Evolutionary conservation across 1,140 invertebrate genomes (phyloP).

Genomic region (Hestina assimilis): DNA sequence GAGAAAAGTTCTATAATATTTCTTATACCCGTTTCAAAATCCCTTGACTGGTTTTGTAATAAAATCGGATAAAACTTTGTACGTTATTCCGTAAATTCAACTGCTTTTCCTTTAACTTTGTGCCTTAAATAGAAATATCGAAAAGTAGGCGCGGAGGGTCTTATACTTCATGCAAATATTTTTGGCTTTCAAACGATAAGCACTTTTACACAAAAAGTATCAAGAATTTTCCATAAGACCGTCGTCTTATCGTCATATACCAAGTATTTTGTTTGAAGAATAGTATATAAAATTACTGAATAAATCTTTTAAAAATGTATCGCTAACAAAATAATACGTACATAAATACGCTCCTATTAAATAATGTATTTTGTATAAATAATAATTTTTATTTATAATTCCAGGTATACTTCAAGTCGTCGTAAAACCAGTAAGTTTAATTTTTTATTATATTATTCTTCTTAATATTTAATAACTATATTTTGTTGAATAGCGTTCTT

Average conservation of each 20-base stretch:
- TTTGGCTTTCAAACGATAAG: neutral
- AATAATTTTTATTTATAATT: neutral
- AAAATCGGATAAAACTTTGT: too few relatives aligned
- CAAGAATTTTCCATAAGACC: neutral
- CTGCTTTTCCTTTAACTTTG: neutral
- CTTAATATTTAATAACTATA: neutral
- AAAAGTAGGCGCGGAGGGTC: neutral
- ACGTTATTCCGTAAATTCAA: too few relatives aligned
- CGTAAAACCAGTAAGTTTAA: conserved; percentile 7
- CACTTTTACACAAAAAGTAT: neutral
- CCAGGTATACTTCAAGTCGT: conserved; percentile 1
- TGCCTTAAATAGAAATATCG: neutral
- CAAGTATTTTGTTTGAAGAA: neutral
- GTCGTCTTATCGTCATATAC: neutral
- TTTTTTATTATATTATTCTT: neutral
- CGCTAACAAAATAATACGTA: too few relatives aligned
- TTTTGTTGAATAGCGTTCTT: too few relatives aligned
- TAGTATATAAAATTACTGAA: too few relatives aligned
- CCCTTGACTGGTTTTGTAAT: too few relatives aligned
- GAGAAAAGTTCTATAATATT: too few relatives aligned
- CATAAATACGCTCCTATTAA: too few relatives aligned
- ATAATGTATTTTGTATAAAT: too few relatives aligned
- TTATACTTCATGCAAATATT: conserved; percentile 13
- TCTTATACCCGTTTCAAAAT: too few relatives aligned
- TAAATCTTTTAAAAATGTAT: too few relatives aligned